These are phyloP conservation scores for Volucella zonaria DNA, from an alignment of 2,888 invertebrate species.

Conservation along the genomic window DNA sequence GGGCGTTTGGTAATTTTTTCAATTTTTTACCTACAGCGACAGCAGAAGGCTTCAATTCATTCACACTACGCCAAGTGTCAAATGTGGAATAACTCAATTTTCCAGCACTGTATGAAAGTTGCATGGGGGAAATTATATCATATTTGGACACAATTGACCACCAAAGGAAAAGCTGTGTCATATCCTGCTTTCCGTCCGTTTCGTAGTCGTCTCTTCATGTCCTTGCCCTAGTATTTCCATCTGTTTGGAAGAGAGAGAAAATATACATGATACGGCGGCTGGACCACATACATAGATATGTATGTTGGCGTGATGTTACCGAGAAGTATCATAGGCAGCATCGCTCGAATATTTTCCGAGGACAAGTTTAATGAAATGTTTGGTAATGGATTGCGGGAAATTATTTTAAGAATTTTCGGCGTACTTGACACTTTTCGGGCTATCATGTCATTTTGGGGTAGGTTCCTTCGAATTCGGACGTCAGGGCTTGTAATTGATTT, in stretches of 20 bases:
- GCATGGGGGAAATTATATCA: conserved; percentile 28
- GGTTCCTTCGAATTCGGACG: too few relatives aligned
- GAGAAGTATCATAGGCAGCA: too few relatives aligned
- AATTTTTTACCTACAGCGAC: too few relatives aligned
- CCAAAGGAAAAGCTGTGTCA: conserved; percentile 39
- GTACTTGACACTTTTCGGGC: conserved; percentile 17
- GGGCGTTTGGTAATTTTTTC: conserved; percentile 5
- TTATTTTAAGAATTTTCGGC: conserved; percentile 52
- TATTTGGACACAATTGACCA: conserved; percentile 39
- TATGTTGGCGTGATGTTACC: too few relatives aligned
- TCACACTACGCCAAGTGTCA: background rate
- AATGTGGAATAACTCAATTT: conserved; percentile 47
- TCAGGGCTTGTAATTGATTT: too few relatives aligned
- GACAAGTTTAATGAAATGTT: conserved; percentile 37
- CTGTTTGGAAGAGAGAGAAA: background rate
- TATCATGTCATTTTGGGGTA: too few relatives aligned
- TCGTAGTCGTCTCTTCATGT: conserved; percentile 4
- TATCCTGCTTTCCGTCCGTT: conserved; percentile 32
- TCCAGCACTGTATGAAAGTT: conserved; percentile 32
- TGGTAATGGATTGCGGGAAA: conserved; percentile 41
- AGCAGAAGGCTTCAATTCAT: conserved; percentile 16
- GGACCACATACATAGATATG: too few relatives aligned
- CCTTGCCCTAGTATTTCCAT: conserved; percentile 7
- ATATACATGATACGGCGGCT: background rate
- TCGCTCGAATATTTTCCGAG: conserved; percentile 14